phyloP scores from a whole-genome alignment of 2,888 invertebrate genomes.

The Tethea ocularis region DNA sequence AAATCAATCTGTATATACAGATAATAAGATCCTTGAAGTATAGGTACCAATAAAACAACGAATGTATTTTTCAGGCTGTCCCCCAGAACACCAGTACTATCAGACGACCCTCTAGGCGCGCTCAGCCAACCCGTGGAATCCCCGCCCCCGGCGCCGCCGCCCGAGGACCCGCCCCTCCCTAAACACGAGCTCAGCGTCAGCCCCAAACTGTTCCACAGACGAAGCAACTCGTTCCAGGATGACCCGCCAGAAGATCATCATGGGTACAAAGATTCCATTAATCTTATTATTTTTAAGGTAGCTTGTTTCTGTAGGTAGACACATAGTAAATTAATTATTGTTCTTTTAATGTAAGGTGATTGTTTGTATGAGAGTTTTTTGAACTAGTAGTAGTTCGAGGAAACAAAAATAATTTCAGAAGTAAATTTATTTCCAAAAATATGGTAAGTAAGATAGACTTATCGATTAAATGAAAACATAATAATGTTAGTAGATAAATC shows the following conservation, averaged over 20 bases:
- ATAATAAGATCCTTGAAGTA: no score
- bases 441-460: no score
- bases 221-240: constrained; percentile 77
- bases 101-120: constrained; percentile 96
- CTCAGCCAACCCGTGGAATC: constrained; percentile 64
- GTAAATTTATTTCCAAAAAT: no score
- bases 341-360: no score
- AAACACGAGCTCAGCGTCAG: constrained; percentile 84
- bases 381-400: no score
- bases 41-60: no score
- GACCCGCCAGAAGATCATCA: constrained; percentile 73
- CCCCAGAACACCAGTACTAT: constrained; percentile 93
- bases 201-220: constrained; percentile 87
- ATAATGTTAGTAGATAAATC: no score
- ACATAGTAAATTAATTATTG: no score
- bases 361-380: no score
- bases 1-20: no score
- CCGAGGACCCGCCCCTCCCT: constrained; percentile 49
- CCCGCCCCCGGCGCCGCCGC: constrained; percentile 33
- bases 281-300: constrained; percentile 13
- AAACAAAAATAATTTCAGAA: no score
- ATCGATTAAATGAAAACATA: no score
- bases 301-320: not conserved
- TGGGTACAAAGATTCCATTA: constrained; percentile 73
- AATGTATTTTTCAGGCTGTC: constrained; percentile 80